Percentiles rank a stretch among this genome's conserved stretches.
Evolutionary conservation across 2,113 vertebrate genomes (phyloP).

Genomic region (Tonatia bakeri): DNA sequence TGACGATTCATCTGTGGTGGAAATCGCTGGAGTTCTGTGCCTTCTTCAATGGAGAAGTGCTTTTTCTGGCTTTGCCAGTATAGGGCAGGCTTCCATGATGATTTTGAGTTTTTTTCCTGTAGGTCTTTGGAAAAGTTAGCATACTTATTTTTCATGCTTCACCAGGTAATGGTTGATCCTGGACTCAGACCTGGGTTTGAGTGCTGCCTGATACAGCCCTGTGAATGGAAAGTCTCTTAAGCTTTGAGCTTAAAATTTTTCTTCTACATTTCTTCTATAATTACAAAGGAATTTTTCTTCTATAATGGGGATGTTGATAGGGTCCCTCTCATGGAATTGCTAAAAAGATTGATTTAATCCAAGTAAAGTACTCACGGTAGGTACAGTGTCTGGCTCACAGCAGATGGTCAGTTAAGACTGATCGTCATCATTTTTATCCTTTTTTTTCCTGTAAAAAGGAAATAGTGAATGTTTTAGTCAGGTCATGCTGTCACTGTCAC

Average conservation of each 20-base stretch:
- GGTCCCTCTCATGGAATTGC: neutral
- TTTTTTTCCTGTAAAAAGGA: neutral
- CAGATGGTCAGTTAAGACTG: neutral
- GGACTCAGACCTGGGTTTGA: neutral
- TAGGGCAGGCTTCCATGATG: neutral
- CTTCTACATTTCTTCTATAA: neutral
- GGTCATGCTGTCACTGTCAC: neutral
- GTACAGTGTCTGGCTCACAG: neutral
- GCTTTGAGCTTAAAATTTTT: neutral
- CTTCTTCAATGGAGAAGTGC: neutral
- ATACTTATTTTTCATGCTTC: neutral
- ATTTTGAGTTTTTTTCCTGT: neutral
- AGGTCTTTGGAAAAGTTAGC: neutral
- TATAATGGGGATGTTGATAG: neutral
- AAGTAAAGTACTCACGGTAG: neutral
- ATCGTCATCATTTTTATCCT: too few species aligned
- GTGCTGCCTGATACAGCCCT: neutral
- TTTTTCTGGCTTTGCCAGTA: neutral
- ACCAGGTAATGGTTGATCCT: neutral
- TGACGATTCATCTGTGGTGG: neutral
- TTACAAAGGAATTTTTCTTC: neutral
- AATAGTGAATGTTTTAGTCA: neutral
- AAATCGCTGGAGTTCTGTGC: neutral
- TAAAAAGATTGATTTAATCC: neutral
- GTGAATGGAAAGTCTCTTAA: neutral